These are phyloP conservation scores for Latrodectus elegans DNA, from an alignment of 2,888 invertebrate genomes.

Conservation along the genomic window DNA sequence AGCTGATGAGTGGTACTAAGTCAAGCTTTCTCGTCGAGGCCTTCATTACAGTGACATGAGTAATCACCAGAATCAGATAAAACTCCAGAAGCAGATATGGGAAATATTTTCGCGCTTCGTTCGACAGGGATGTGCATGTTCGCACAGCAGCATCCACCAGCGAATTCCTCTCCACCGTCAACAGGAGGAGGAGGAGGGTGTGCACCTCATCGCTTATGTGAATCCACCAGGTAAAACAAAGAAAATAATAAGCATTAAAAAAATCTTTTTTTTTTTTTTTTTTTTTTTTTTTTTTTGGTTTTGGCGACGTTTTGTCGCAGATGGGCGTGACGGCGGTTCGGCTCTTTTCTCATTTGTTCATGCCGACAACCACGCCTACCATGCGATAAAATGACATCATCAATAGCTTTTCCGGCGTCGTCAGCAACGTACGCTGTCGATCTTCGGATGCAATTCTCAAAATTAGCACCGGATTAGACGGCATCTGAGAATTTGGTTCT, in stretches of 20 bases:
- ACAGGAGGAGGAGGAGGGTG: no score
- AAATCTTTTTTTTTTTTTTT: slow-evolving; percentile 4
- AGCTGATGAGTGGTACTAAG: no score
- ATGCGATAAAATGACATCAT: slow-evolving; percentile 49
- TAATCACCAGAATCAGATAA: no score
- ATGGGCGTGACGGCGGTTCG: slow-evolving; percentile 52
- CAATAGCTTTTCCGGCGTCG: slow-evolving; percentile 43
- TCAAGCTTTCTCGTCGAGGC: no score
- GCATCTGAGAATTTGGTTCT: no score
- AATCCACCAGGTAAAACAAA: slow-evolving; percentile 5
- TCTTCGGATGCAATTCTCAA: background rate
- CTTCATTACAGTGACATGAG: no score
- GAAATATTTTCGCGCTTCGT: slow-evolving; percentile 2
- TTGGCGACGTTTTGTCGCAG: slow-evolving; percentile 53
- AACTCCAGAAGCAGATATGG: background rate
- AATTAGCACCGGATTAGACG: background rate
- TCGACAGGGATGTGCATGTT: background rate
- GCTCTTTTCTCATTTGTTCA: slow-evolving; percentile 59
- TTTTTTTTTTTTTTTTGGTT: slow-evolving; percentile 6
- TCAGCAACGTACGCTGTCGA: slow-evolving; percentile 3
- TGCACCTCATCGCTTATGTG: background rate
- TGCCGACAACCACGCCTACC: slow-evolving; percentile 43
- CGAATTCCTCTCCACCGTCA: no score
- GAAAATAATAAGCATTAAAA: slow-evolving; percentile 16
- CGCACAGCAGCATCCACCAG: no score